Evolutionary conservation across 2,797 vertebrate species (phyloP), one percentile per base, ranked within the genome.

Genomic region (Nyctibius grandis): DNA sequence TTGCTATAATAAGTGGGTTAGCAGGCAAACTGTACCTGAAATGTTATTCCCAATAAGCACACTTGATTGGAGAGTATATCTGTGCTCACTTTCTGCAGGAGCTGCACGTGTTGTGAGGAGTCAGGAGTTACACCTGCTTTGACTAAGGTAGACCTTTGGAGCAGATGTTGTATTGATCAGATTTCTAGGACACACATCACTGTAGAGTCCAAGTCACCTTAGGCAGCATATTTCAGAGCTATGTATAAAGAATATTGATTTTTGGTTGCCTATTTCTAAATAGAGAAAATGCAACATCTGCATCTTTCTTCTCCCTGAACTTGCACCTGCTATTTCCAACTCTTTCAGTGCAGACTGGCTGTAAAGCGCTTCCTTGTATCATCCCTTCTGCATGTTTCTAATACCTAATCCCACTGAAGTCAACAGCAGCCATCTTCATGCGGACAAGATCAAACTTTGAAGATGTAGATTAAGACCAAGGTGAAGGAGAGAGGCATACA

Each of bases 191-290:
- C 91, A 78, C 93, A 50, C 84, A 93, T 94, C 75, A 69, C 50
- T 59, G 76, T 72, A 78, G 42, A 75, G 73, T 88, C n/a, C 78
- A 83, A 92, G 93, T 91, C 94, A 92, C 91, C 95, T 95, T 93
- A 92, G 84, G 88, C 93, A 94, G 94, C 96, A 72, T 83, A 91
- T 95, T 96, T 94, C 92, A 93, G 73, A 88, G 63, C 81, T 94
- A 59, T 77, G 65, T 91, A 93, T 95, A 95, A 96, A 75, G 75
- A 92, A 65, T 95, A 96, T 96, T 95, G 96, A 96, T 95, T 93
- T 94, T 88, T 72, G 21, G 61, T 89, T 3, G 9, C 75, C 74
- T 91, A 15, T 95, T 96, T 94, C 93, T 95, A 95, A 95, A 93
- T 9, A 5, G 51, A 75, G 76, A 96, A 96, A 94, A 92, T 1